Percentiles rank a stretch among this genome's conserved stretches.
Evolutionary conservation across 1,140 invertebrate genomes (phyloP).

Genomic region (Dendrolimus punctatus): DNA sequence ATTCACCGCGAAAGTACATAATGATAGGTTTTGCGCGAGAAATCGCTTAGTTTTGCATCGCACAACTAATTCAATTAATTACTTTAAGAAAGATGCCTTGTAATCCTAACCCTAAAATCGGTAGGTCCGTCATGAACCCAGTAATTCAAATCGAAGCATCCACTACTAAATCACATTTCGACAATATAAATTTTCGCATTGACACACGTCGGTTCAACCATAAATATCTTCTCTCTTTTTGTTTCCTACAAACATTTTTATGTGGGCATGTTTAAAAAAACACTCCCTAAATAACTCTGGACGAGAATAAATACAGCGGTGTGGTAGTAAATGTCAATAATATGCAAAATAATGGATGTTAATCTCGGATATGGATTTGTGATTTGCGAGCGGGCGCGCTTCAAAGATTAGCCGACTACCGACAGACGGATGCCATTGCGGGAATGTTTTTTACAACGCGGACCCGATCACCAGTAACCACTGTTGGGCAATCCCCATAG

Average conservation of each 20-base stretch:
- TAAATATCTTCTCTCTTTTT: constrained; percentile 63
- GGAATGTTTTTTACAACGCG: constrained; percentile 28
- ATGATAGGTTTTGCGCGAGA: no score
- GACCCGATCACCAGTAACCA: constrained; percentile 5
- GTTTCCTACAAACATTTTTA: constrained; percentile 65
- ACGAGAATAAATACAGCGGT: constrained; percentile 61
- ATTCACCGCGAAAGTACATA: no score
- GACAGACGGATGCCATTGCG: constrained; percentile 24
- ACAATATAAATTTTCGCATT: constrained; percentile 65
- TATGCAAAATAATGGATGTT: constrained; percentile 70
- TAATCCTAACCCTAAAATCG: constrained; percentile 9
- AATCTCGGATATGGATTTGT: constrained; percentile 52
- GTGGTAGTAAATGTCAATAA: constrained; percentile 69
- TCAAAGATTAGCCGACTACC: constrained; percentile 53
- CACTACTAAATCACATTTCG: constrained; percentile 47
- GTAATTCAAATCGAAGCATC: constrained; percentile 53
- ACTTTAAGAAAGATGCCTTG: no score
- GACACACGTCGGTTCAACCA: constrained; percentile 59
- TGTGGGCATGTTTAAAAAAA: constrained; percentile 61
- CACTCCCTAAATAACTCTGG: constrained; percentile 65
- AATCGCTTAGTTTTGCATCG: no score
- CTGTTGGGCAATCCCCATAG: not conserved
- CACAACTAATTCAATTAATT: no score
- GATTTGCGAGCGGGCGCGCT: constrained; percentile 52
- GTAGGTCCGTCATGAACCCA: constrained; percentile 42